Evolutionary conservation across 1,140 invertebrate species (phyloP).

Genomic region (Magallana ariakensis): DNA sequence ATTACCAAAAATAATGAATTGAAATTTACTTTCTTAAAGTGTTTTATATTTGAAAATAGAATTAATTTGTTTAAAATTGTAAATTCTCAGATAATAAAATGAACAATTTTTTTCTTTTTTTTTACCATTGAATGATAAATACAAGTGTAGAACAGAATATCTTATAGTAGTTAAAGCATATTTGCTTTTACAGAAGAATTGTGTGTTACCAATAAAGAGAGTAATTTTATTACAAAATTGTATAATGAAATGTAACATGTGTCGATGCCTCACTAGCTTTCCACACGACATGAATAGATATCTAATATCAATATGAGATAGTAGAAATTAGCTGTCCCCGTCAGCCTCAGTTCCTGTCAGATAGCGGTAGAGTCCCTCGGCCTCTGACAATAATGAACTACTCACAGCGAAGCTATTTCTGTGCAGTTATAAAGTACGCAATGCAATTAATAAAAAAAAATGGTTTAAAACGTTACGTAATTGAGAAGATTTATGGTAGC

Average conservation of each 20-base stretch:
- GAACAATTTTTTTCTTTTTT: no score
- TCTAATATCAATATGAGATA: constrained; percentile 29
- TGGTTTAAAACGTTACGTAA: background rate
- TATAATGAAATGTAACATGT: background rate
- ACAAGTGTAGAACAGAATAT: no score
- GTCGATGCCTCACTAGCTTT: background rate
- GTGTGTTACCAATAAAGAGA: background rate
- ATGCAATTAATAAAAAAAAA: constrained; percentile 4
- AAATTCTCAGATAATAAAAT: no score
- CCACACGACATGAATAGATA: background rate
- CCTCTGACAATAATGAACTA: background rate
- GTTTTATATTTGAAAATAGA: no score
- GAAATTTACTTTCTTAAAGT: no score
- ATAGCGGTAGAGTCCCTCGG: background rate
- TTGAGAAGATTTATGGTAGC: background rate
- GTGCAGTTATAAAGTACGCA: background rate
- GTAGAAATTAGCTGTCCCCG: background rate
- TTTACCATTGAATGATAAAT: no score
- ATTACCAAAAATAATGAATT: no score
- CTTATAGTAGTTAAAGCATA: no score
- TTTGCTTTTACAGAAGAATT: no score
- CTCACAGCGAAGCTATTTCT: background rate
- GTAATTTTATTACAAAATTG: background rate
- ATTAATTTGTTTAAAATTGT: no score
- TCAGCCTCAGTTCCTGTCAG: background rate